Conservation (phyloP, 2,113 vertebrate species). For the Nesoenas mayeri region DNA sequence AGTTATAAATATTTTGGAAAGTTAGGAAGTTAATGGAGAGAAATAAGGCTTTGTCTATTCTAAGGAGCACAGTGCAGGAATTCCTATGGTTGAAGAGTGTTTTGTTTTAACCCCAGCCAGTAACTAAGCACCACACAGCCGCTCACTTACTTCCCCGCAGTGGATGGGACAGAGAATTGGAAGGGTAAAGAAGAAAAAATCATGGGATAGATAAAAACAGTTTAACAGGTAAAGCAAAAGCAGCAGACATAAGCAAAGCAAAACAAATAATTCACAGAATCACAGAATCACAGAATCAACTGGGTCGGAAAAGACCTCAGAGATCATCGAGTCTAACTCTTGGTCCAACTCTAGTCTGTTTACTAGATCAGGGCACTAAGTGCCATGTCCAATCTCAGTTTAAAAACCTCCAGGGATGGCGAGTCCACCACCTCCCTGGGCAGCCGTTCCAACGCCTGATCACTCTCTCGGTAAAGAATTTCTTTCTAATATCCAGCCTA, state of each 20-base stretch:
- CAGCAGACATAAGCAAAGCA: rapidly evolving
- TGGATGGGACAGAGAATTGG: background rate
- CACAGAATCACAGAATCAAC: too few species aligned
- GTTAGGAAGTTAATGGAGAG: background rate
- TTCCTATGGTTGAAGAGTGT: background rate
- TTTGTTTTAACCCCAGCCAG: background rate
- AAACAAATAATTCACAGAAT: background rate
- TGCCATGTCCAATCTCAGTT: too few species aligned
- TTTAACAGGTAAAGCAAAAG: background rate
- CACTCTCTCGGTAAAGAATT: too few species aligned
- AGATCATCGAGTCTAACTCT: too few species aligned
- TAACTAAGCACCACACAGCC: background rate
- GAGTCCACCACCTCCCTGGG: too few species aligned
- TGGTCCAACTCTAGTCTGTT: too few species aligned
- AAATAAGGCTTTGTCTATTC: background rate
- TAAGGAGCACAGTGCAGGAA: background rate
- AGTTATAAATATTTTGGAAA: background rate
- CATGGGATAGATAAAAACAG: background rate
- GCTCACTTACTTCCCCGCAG: rapidly evolving
- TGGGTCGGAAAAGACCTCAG: too few species aligned
- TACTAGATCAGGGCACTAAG: too few species aligned
- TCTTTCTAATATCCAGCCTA: too few species aligned
- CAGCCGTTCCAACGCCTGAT: too few species aligned
- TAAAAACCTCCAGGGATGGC: too few species aligned
- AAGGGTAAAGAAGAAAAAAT: background rate